Evolutionary conservation across 2,113 vertebrate genomes (phyloP), one percentile per base, ranked within the genome.

Genomic region (Podilymbus podiceps): DNA sequence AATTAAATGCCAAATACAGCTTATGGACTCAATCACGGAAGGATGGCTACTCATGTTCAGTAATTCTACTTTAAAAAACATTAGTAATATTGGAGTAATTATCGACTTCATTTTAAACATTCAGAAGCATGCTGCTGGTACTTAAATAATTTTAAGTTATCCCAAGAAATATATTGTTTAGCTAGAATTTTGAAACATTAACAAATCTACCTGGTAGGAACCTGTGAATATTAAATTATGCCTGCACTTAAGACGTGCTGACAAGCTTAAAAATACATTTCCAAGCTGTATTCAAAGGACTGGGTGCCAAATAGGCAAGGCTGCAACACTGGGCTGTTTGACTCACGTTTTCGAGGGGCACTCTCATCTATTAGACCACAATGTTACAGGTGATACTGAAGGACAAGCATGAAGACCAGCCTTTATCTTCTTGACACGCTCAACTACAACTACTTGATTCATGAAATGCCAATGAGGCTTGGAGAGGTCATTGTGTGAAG

Each of bases 381-480:
- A 88, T 88, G 98, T 98, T 97, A 97, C 98, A 98, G 98, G 97
- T 98, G 98, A 98, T 96, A 95, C 92, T 53, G 91, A 98, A 98
- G 98, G 98, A 97, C 97, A 97, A 81, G 96, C 95, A 14, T 25
- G 79, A 91, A 95, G 91, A 95, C 94, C 91, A 62, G 73, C 97
- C 98, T 99, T 98, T 98, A 98, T 98, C 98, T 98, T 98, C 97
- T 92, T 98, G 98, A 98, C 98, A 98, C 55, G 85, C 95, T 98
- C 98, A 96, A 97, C 98, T 98, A 97, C 98, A 98, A 98, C 97
- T 97, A 97, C 98, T 95, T 97, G 98, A 98, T 98, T 97, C 98
- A 98, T 98, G 98, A 98, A 98, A 98, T 98, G 98, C 98, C 98
- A 98, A 96, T 95, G 97, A 97, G 98, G 97, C 97, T 98, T 96